phyloP scores from a whole-genome alignment of 2,113 vertebrate species.

The Ciconia maguari region DNA sequence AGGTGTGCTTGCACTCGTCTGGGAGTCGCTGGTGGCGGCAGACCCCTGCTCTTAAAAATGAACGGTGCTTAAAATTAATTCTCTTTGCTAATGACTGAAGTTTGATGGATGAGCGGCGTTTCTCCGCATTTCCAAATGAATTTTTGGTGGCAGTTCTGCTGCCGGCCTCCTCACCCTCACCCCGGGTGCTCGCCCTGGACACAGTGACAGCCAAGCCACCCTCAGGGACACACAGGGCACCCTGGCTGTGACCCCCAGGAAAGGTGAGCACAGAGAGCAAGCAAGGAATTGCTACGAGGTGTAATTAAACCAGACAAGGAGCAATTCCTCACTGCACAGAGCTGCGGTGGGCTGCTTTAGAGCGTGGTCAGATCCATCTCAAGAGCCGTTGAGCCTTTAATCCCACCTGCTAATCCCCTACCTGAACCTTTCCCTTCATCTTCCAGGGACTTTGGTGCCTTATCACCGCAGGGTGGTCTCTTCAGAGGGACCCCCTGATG shows the following conservation, averaged over 20 bases:
- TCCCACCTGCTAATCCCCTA: constrained; percentile 27
- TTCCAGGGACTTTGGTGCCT: not conserved
- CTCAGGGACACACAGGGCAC: not conserved
- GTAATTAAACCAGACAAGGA: constrained; percentile 6
- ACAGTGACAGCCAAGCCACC: not conserved
- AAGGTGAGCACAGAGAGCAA: not conserved
- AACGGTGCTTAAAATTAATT: constrained; percentile 42
- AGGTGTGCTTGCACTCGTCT: not conserved
- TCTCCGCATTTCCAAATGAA: not conserved
- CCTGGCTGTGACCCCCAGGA: not conserved
- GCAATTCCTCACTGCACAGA: not conserved
- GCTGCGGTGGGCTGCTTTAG: not conserved
- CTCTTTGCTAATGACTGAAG: not conserved
- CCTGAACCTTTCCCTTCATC: constrained; percentile 23
- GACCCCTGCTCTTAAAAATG: not conserved
- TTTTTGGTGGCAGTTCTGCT: not conserved
- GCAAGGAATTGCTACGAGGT: not conserved
- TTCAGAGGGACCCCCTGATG: not conserved
- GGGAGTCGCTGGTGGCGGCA: not conserved
- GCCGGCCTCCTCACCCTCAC: not conserved
- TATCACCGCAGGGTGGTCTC: not conserved
- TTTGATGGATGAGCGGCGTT: not conserved
- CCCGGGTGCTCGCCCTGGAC: accelerated
- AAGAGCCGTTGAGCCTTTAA: constrained; percentile 31
- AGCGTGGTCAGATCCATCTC: not conserved